Percentiles rank a stretch among this genome's conserved stretches.
These are phyloP conservation scores for Anthopleura sola DNA, from an alignment of 64 coral and sea anemone species.

Conservation along the genomic window DNA sequence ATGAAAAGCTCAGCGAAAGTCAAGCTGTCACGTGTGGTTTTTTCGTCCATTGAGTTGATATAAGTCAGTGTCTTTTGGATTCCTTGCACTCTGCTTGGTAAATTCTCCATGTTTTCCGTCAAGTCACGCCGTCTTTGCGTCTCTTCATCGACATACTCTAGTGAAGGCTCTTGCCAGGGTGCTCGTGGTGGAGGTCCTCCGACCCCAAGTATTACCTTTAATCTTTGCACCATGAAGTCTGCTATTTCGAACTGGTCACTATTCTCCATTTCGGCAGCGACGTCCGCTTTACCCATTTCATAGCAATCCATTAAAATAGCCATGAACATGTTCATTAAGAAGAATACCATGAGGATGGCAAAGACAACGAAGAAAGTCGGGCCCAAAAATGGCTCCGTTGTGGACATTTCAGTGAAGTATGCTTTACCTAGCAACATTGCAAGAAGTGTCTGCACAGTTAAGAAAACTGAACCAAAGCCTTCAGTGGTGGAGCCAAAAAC, in stretches of 20 bases:
- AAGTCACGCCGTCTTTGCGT: not conserved
- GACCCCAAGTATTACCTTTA: not conserved
- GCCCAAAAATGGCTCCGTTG: conserved; percentile 45
- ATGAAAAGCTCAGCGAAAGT: not conserved
- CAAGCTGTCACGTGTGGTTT: not conserved
- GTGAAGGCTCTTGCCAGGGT: not conserved
- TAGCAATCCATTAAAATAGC: conserved; percentile 55
- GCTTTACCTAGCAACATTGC: conserved; percentile 40
- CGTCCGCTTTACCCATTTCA: conserved; percentile 28
- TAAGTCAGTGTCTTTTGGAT: not conserved
- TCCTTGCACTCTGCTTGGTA: conserved; percentile 1
- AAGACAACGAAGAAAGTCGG: conserved; percentile 60
- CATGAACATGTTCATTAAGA: conserved; percentile 69
- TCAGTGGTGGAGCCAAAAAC: conserved; percentile 37
- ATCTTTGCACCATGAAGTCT: conserved; percentile 53
- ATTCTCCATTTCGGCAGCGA: conserved; percentile 16
- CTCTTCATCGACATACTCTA: not conserved
- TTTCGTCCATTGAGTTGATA: not conserved
- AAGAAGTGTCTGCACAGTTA: conserved; percentile 36
- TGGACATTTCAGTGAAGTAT: conserved; percentile 36
- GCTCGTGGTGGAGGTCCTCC: not conserved
- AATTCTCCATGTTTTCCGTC: not conserved
- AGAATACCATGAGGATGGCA: conserved; percentile 38
- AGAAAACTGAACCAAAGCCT: conserved; percentile 33
- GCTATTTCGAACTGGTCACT: conserved; percentile 48